Percentiles rank a stretch among this genome's conserved stretches.
These are phyloP conservation scores for Hydrochoerus hydrochaeris DNA, from an alignment of 2,113 vertebrate genomes.

Conservation along the genomic window DNA sequence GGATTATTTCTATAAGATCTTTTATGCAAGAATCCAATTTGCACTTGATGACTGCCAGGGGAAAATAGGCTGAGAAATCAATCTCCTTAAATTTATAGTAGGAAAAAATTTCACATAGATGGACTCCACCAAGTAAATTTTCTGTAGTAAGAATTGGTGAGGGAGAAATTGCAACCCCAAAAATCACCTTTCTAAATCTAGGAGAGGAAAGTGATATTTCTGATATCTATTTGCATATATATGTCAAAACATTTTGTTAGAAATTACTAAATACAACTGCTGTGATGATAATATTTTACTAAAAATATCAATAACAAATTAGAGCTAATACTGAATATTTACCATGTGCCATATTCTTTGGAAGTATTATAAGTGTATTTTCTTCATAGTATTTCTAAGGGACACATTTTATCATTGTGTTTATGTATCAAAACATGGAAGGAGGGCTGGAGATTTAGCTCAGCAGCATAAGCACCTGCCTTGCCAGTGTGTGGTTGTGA, in stretches of 20 bases:
- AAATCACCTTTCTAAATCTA: background rate
- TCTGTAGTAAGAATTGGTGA: background rate
- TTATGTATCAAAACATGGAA: background rate
- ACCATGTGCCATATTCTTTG: background rate
- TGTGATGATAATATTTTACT: background rate
- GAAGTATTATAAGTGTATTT: background rate
- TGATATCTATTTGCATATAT: background rate
- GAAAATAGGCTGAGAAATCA: background rate
- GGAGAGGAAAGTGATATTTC: background rate
- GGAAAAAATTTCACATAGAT: background rate
- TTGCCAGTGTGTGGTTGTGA: too few species aligned
- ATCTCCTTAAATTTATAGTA: background rate
- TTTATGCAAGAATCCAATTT: conserved; percentile 9
- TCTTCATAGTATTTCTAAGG: background rate
- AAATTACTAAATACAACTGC: background rate
- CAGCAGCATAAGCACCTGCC: too few species aligned
- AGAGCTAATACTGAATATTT: background rate
- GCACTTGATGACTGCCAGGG: background rate
- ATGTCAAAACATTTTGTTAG: background rate
- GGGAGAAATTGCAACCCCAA: too few species aligned
- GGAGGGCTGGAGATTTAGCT: too few species aligned
- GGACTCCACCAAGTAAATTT: background rate
- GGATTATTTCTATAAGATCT: background rate
- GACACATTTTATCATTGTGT: background rate
- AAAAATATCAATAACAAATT: background rate